Base-by-base conservation (phyloP, 2,113 vertebrate species). In the Laterallus jamaicensis region DNA sequence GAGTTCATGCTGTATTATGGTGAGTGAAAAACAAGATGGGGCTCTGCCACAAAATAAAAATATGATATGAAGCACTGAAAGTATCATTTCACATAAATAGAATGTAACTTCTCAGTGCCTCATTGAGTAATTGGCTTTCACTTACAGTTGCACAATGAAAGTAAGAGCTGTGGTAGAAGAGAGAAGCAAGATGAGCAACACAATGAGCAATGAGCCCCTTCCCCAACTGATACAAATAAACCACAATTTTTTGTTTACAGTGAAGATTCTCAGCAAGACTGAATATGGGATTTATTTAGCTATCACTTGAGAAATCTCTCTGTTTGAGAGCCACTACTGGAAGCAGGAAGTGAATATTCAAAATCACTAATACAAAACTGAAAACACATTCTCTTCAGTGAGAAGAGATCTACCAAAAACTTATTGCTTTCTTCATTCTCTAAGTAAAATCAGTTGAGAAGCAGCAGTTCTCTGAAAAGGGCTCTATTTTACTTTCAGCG, bases 281-380 rank as follows among this genome's bases (percentile, higher is more conserved):
- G 82, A 96, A 95, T 87, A 73, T 83, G 90, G 82, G 42, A 95
- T 93, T 78, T 92, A 94, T 91, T 69, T 91, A 85, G 56, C 69
- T 97, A 93, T 96, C 92, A 92, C 77, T 94, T 79, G 44, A 96
- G 82, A 96, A 91, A 97, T 95, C 95, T 96, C 79, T 94, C 88
- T 97, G 78, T 95, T 79, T 84, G 73, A 76, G 79, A 93, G 39
- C 93, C 97, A 77, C 88, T 96, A 79, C 44, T 59, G 93, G 78
- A 88, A 97, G 94, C 78, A 96, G 94, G 96, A 97, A 97, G 86
- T 79, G 37, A 93, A 91, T 92, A 87, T 58, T 95, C 84, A 96
- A 95, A 97, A 97, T 95, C 88, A 87, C 69, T 77, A 86, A 94
- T 80, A 93, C 55, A 86, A 93, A 96, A 93, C 25, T 95, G 60